Conservation (phyloP, 2,888 invertebrate species). For the Torymus texanus region DNA sequence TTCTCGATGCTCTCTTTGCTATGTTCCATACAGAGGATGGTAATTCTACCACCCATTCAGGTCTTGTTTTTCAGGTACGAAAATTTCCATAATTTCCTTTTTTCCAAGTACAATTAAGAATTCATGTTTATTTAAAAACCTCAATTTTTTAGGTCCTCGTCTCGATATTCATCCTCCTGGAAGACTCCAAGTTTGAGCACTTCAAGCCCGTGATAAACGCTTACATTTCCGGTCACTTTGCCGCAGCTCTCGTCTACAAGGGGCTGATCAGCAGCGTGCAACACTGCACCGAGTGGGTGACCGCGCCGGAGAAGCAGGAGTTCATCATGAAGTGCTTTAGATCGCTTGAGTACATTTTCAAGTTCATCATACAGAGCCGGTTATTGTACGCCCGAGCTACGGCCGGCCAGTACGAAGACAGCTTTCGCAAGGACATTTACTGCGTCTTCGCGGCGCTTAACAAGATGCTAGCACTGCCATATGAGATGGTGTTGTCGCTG, state of each 20-base stretch:
- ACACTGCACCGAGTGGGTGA: slow-evolving; percentile 91
- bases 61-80: slow-evolving; percentile 86
- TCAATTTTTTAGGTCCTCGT: slow-evolving; percentile 83
- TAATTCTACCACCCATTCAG: slow-evolving; percentile 91
- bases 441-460: slow-evolving; percentile 88
- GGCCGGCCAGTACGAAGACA: slow-evolving; percentile 92
- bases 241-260: slow-evolving; percentile 95
- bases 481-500: slow-evolving; percentile 86
- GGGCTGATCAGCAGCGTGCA: slow-evolving; percentile 92
- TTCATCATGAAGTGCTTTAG: slow-evolving; percentile 93
- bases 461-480: slow-evolving; percentile 83
- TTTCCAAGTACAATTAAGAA: neutral
- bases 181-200: slow-evolving; percentile 94
- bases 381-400: slow-evolving; percentile 89
- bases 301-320: slow-evolving; percentile 90
- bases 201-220: slow-evolving; percentile 96
- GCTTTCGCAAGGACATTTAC: slow-evolving; percentile 88
- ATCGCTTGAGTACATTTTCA: slow-evolving; percentile 93
- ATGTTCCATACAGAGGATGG: slow-evolving; percentile 96
- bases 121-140: neutral
- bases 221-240: slow-evolving; percentile 95
- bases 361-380: slow-evolving; percentile 92
- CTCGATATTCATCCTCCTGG: slow-evolving; percentile 92
- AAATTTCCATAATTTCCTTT: too few species aligned
- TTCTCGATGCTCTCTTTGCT: slow-evolving; percentile 93